Evolutionary conservation across 1,140 invertebrate genomes (phyloP).

Genomic region (Calephelis nemesis): DNA sequence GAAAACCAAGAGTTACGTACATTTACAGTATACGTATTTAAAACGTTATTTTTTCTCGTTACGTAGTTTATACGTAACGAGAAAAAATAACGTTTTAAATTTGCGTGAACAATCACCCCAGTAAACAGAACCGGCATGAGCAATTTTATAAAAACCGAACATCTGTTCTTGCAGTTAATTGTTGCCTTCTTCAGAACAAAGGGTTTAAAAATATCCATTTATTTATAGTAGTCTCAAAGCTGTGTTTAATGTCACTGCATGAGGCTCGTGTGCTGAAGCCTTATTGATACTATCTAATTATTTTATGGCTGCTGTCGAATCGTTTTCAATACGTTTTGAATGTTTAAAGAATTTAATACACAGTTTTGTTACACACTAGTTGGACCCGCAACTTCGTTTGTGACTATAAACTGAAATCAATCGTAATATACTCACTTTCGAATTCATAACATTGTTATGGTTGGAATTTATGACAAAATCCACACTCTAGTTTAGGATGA

Average conservation of each 20-base stretch:
- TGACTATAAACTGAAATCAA: too few relatives aligned
- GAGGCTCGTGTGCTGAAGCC: neutral
- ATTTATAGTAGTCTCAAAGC: constrained; percentile 1
- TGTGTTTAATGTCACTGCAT: constrained; percentile 7
- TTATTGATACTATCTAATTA: constrained; percentile 12
- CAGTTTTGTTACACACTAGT: too few relatives aligned
- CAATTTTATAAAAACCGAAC: constrained; percentile 5
- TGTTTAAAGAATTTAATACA: neutral
- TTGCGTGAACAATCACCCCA: neutral
- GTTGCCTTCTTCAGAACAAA: constrained; percentile 5
- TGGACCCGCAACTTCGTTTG: too few relatives aligned
- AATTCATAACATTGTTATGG: too few relatives aligned
- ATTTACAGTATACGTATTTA: too few relatives aligned
- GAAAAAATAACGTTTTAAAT: neutral
- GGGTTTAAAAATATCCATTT: constrained; percentile 12
- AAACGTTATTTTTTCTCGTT: too few relatives aligned
- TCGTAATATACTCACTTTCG: too few relatives aligned
- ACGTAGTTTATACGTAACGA: too few relatives aligned
- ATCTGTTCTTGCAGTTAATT: constrained; percentile 1
- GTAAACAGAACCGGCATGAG: neutral
- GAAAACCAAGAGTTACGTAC: too few relatives aligned
- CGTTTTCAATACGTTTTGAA: neutral
- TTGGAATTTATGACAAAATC: too few relatives aligned
- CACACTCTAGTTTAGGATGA: too few relatives aligned
- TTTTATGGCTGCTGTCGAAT: constrained; percentile 1